Base-by-base conservation (phyloP, 2,113 vertebrate genomes). In the Cepphus grylle region DNA sequence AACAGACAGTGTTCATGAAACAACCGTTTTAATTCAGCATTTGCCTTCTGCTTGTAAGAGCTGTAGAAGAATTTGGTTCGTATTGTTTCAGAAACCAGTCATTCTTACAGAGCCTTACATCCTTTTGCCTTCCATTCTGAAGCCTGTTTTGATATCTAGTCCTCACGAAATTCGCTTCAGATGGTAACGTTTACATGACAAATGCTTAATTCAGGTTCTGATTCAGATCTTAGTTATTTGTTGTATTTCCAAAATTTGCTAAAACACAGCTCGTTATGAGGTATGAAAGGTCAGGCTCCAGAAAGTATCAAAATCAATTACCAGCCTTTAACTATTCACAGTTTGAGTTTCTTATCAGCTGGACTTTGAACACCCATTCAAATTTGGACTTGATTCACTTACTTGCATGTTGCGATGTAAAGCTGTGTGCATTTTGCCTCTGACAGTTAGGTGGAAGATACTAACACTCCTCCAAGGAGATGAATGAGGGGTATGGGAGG, bases 401-500 rank as follows among this genome's bases (percentile, higher is more conserved):
- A 52, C 19, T 78, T 42, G 36, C 50, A 69, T 2, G 3, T 11
- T 55, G 10, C 27, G 56, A 5, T 8, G 4, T 38, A 69, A 73
- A n/a, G 34, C 34, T 71, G 42, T 21, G 10, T 45, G 45, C 34
- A 38, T 77, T 82, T 69, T 77, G 20, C 22, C 32, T 77, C 86
- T 34, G 58, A 6, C 55, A 77, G 21, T 13, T 29, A 74, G 19
- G 32, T 65, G 23, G 50, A 86, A 86, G 65, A 58, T 16, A 8
- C 40, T 69, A 86, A 86, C 25, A 12, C 19, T 86, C 34, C 27
- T 86, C 6, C 40, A 56, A 61, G 38, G 15, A 90, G 53, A 36
- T 59, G 53, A 82, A 32, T 1, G 0, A 59, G 13, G 7, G 4
- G 7, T 78, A 61, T 0, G 0, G 52, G 26, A 47, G 27, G 6